These are phyloP conservation scores for Chironex yamaguchii DNA, from an alignment of 30 jellyfish, hydroid and myxozoan genomes.

Conservation along the genomic window DNA sequence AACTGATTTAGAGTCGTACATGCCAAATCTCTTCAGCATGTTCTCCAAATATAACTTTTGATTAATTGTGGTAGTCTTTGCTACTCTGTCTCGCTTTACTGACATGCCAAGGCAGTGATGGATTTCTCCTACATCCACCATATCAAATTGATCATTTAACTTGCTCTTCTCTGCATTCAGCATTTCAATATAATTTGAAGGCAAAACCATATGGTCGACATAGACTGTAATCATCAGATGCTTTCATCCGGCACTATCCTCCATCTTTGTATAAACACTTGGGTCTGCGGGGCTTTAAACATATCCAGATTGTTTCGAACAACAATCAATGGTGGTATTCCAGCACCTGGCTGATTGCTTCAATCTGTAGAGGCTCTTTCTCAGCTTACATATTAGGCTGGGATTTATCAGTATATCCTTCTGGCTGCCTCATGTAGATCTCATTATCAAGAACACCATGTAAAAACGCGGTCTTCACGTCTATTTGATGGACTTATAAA, in stretches of 20 bases:
- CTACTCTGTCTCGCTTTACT: conserved; percentile 31
- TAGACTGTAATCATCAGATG: conserved; percentile 12
- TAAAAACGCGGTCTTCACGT: conserved; percentile 25
- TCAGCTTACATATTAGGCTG: too few relatives aligned
- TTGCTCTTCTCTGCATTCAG: conserved; percentile 1
- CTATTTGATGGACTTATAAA: conserved; percentile 52
- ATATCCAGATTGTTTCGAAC: not conserved
- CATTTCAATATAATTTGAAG: conserved; percentile 9
- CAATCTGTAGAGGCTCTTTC: conserved; percentile 45
- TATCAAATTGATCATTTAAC: conserved; percentile 1
- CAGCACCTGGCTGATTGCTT: conserved; percentile 60
- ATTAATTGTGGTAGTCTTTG: conserved; percentile 1
- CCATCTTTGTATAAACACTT: conserved; percentile 34
- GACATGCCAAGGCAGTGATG: conserved; percentile 51
- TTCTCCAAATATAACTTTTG: conserved; percentile 41
- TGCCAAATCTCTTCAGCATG: conserved; percentile 43
- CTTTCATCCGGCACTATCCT: too few relatives aligned
- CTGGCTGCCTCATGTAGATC: conserved; percentile 44
- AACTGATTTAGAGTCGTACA: too few relatives aligned
- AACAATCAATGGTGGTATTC: not conserved
- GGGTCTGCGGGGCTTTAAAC: conserved; percentile 42
- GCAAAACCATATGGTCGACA: conserved; percentile 43
- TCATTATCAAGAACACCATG: conserved; percentile 50
- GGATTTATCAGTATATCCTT: conserved; percentile 14
- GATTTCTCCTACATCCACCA: conserved; percentile 55